These are phyloP conservation scores for Rhagologus leucostigma DNA, from an alignment of 2,113 vertebrate species.

Conservation along the genomic window DNA sequence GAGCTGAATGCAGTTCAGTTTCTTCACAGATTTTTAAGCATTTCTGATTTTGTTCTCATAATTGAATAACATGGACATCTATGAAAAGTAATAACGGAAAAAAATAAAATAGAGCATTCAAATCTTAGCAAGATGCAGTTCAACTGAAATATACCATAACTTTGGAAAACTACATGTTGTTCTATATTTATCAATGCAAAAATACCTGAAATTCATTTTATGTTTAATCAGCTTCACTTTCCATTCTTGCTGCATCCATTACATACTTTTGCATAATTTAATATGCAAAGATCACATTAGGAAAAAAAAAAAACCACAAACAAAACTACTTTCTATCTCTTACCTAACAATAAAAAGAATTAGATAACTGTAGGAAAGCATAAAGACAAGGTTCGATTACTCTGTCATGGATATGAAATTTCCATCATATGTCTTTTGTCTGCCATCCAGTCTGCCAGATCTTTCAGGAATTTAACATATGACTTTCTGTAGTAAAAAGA, in stretches of 20 bases:
- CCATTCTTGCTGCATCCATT: not conserved
- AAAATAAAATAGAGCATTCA: not conserved
- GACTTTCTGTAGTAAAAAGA: not conserved
- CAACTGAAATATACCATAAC: not conserved
- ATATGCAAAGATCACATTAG: not conserved
- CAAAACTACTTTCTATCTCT: not conserved
- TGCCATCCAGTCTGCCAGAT: not conserved
- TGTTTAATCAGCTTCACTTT: not conserved
- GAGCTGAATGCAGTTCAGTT: not conserved
- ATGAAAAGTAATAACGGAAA: not conserved
- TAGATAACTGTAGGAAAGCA: not conserved
- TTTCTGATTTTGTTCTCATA: not conserved
- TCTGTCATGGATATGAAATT: not conserved
- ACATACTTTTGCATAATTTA: not conserved
- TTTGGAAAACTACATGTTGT: not conserved
- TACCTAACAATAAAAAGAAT: not conserved
- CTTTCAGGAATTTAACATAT: not conserved
- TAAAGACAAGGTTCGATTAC: not conserved
- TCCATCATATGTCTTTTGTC: not conserved
- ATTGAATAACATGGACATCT: not conserved
- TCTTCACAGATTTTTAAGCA: not conserved
- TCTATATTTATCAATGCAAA: not conserved
- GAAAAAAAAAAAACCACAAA: fast-evolving
- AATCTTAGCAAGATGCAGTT: not conserved
- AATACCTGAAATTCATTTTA: not conserved